phyloP scores from a whole-genome alignment of 1,140 invertebrate genomes.

The Drosophila ironensis region DNA sequence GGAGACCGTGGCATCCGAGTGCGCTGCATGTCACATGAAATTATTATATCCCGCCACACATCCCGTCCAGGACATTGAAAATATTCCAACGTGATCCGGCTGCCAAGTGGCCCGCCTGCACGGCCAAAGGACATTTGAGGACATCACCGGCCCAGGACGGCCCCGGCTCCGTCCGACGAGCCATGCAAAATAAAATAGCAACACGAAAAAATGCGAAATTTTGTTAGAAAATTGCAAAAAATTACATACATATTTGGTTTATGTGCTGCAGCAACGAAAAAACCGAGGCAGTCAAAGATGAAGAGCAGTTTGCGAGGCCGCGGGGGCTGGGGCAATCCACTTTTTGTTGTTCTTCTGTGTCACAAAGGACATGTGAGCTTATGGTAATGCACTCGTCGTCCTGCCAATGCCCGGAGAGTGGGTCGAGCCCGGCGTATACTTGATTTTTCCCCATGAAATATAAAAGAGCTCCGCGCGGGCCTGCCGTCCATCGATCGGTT shows the following conservation, averaged over 20 bases:
- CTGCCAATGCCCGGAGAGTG: slow-evolving; percentile 10
- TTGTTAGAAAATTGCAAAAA: slow-evolving; percentile 78
- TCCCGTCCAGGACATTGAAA: slow-evolving; percentile 57
- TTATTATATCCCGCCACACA: slow-evolving; percentile 70
- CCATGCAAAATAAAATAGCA: slow-evolving; percentile 69
- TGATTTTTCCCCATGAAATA: slow-evolving; percentile 50
- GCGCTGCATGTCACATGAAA: slow-evolving; percentile 72
- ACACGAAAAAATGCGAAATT: slow-evolving; percentile 71
- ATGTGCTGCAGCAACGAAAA: slow-evolving; percentile 42
- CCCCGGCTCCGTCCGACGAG: slow-evolving; percentile 33
- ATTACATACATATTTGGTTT: slow-evolving; percentile 74
- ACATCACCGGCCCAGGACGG: slow-evolving; percentile 17
- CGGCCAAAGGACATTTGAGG: slow-evolving; percentile 18
- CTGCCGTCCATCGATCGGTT: background rate
- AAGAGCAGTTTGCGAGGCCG: background rate
- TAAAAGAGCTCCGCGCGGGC: slow-evolving; percentile 8
- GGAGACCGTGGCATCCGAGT: slow-evolving; percentile 7
- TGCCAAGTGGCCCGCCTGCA: slow-evolving; percentile 51
- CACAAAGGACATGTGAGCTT: slow-evolving; percentile 55
- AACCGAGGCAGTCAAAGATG: slow-evolving; percentile 31
- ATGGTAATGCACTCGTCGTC: slow-evolving; percentile 62
- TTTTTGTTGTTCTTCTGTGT: slow-evolving; percentile 4
- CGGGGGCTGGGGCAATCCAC: background rate
- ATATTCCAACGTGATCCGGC: slow-evolving; percentile 72
- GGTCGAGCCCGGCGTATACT: slow-evolving; percentile 43